A percentile compares a stretch with the other conserved stretches of the same genome.
Evolutionary conservation across 2,113 vertebrate genomes (phyloP).

Genomic region (Nipponia nippon): DNA sequence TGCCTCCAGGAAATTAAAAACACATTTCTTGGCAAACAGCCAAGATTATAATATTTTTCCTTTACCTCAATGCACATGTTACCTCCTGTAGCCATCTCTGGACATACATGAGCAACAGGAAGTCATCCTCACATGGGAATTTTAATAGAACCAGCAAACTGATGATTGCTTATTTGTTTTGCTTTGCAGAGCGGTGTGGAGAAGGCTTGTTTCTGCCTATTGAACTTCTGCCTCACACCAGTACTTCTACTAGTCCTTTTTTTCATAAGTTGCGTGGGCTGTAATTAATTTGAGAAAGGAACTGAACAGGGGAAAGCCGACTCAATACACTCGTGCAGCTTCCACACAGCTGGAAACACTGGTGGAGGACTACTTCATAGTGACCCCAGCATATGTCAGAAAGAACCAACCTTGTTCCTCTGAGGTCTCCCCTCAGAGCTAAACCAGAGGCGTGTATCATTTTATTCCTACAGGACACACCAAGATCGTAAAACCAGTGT

Average conservation of each 20-base stretch:
- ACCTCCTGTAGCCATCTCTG: not conserved
- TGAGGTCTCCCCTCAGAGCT: not conserved
- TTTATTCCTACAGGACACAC: not conserved
- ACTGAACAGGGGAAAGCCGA: rapidly evolving
- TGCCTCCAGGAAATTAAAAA: not conserved
- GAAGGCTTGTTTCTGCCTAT: not conserved
- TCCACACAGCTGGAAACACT: not conserved
- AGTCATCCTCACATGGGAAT: not conserved
- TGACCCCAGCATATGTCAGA: not conserved
- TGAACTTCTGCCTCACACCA: not conserved
- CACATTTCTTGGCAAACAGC: not conserved
- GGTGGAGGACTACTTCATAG: not conserved
- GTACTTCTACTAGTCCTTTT: not conserved
- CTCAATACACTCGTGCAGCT: not conserved
- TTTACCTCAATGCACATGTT: not conserved
- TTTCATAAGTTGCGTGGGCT: not conserved
- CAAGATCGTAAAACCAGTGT: not conserved
- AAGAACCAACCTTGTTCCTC: not conserved
- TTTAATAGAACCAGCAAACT: not conserved
- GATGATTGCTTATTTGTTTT: not conserved
- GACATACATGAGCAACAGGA: not conserved
- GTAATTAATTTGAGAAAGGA: not conserved
- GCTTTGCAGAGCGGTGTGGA: not conserved
- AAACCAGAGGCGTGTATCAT: not conserved
- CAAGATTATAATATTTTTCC: not conserved